phyloP scores from a whole-genome alignment of 2,888 invertebrate genomes.

The Drosophila neotestacea region DNA sequence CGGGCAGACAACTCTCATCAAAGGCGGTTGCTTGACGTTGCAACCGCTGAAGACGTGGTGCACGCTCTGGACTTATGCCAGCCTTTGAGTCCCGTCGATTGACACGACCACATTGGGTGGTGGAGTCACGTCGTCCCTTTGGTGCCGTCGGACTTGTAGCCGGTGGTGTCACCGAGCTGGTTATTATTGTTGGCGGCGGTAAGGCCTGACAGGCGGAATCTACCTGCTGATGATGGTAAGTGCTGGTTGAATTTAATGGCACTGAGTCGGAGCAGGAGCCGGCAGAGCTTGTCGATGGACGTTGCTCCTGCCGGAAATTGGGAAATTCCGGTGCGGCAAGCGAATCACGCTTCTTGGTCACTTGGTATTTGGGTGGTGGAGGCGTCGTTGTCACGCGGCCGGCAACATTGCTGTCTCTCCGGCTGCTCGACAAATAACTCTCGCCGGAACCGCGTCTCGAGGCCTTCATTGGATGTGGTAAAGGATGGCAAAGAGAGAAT shows the following conservation, averaged over 20 bases:
- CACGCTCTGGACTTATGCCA: slow-evolving; percentile 89
- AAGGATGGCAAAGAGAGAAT: slow-evolving; percentile 9
- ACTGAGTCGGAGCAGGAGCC: slow-evolving; percentile 88
- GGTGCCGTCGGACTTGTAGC: slow-evolving; percentile 91
- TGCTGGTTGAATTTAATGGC: slow-evolving; percentile 83
- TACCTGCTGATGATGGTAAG: slow-evolving; percentile 87
- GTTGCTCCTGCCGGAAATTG: slow-evolving; percentile 87
- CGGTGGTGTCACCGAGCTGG: slow-evolving; percentile 93
- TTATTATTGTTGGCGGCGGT: slow-evolving; percentile 92
- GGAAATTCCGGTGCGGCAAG: slow-evolving; percentile 86
- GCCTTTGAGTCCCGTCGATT: slow-evolving; percentile 90
- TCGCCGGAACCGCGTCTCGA: slow-evolving; percentile 89
- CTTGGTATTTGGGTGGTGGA: slow-evolving; percentile 88
- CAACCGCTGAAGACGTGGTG: slow-evolving; percentile 88
- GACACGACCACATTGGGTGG: slow-evolving; percentile 91
- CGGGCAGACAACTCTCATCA: slow-evolving; percentile 93
- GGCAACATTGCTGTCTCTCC: slow-evolving; percentile 89
- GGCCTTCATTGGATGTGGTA: slow-evolving; percentile 60
- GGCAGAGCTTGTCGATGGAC: slow-evolving; percentile 90
- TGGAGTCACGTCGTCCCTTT: slow-evolving; percentile 90
- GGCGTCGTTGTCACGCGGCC: slow-evolving; percentile 85
- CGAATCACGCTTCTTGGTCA: slow-evolving; percentile 88
- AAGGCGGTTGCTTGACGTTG: slow-evolving; percentile 95
- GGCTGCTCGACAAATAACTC: slow-evolving; percentile 88
- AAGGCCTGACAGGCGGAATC: slow-evolving; percentile 88